phyloP scores from a whole-genome alignment of 2,888 invertebrate genomes.

The Eulithis prunata region DNA sequence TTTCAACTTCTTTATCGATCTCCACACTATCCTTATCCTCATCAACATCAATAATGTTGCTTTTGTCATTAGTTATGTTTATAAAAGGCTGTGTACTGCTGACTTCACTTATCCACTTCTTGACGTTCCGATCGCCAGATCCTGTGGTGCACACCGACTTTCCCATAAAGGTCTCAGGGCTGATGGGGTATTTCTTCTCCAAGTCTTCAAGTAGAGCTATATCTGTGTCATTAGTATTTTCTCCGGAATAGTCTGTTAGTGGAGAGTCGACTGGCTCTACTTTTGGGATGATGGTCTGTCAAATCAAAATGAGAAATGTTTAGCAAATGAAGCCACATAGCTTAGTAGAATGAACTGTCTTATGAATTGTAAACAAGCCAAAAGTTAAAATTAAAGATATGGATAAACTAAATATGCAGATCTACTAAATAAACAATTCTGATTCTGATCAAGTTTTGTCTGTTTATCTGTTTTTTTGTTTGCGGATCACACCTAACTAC shows the following conservation, averaged over 20 bases:
- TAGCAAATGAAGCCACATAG: background rate
- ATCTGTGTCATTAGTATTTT: slow-evolving; percentile 74
- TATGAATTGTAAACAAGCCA: no score
- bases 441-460: no score
- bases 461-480: no score
- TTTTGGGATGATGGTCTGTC: slow-evolving; percentile 72
- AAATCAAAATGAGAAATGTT: background rate
- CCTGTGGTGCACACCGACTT: slow-evolving; percentile 53
- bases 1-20: slow-evolving; percentile 80
- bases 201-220: slow-evolving; percentile 68
- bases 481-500: no score
- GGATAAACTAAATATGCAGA: no score
- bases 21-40: slow-evolving; percentile 73
- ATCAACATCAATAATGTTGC: slow-evolving; percentile 48
- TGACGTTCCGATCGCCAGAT: slow-evolving; percentile 57
- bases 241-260: slow-evolving; percentile 72
- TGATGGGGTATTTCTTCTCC: slow-evolving; percentile 65
- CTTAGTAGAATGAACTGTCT: no score
- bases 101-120: slow-evolving; percentile 76
- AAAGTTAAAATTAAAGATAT: no score
- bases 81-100: slow-evolving; percentile 77
- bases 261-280: slow-evolving; percentile 75
- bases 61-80: slow-evolving; percentile 60
- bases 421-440: no score
- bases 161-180: slow-evolving; percentile 53